phyloP scores from a whole-genome alignment of 2,113 vertebrate genomes.

The Cyanistes caeruleus region DNA sequence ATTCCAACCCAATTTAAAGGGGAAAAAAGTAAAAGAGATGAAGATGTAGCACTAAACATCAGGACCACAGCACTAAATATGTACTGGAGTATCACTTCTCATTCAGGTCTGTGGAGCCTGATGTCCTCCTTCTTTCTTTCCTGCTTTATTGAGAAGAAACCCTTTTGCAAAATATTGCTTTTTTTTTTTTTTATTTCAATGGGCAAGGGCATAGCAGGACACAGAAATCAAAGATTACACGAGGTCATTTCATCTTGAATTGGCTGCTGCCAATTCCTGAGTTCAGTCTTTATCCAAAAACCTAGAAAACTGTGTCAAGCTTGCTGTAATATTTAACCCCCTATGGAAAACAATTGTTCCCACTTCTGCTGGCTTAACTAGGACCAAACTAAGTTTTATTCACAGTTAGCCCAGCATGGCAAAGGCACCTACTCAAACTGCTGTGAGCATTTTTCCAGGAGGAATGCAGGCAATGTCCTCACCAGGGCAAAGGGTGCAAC shows the following conservation, averaged over 20 bases:
- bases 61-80: neutral
- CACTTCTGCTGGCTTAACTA: neutral
- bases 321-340: neutral
- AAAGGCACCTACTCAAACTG: neutral
- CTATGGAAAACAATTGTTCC: neutral
- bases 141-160: neutral
- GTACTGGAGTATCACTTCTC: fast-evolving
- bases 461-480: neutral
- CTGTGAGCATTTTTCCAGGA: neutral
- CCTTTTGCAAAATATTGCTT: neutral
- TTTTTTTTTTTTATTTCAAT: neutral
- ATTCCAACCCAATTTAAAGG: neutral
- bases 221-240: neutral
- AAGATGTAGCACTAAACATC: neutral
- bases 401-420: neutral
- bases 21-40: neutral
- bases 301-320: conserved; percentile 28
- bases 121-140: neutral
- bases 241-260: conserved; percentile 2
- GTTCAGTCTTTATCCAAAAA: conserved; percentile 10
- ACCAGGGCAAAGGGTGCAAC: fast-evolving
- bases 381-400: neutral
- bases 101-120: neutral
- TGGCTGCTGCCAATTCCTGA: neutral
- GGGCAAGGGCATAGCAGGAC: conserved; percentile 26